A percentile compares a stretch with the other conserved stretches of the same genome.
Evolutionary conservation across 2,113 vertebrate species (phyloP).

Genomic region (Seriola rivoliana): DNA sequence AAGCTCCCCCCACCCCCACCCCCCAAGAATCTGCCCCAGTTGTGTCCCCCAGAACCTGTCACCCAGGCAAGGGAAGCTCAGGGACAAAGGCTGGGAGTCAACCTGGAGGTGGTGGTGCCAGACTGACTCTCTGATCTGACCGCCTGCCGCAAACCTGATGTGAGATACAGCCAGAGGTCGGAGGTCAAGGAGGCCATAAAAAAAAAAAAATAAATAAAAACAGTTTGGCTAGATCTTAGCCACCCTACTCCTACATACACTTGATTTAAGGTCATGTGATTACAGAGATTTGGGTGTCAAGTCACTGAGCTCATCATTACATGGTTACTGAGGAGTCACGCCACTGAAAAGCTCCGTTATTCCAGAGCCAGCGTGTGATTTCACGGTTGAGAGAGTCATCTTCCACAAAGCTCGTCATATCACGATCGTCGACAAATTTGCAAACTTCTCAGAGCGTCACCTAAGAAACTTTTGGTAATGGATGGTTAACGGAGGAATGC

Average conservation of each 20-base stretch:
- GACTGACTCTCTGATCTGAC: constrained; percentile 75
- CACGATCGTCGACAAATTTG: not conserved
- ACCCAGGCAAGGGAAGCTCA: constrained; percentile 45
- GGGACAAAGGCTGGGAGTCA: constrained; percentile 66
- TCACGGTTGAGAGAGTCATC: not conserved
- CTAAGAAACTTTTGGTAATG: constrained; percentile 1
- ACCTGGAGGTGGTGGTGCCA: constrained; percentile 78
- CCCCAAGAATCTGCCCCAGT: constrained; percentile 17
- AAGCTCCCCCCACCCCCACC: constrained; percentile 11
- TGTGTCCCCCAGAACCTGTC: constrained; percentile 64
- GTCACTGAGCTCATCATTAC: not conserved
- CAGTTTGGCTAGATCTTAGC: constrained; percentile 43
- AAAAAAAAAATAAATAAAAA: constrained; percentile 13
- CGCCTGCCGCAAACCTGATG: constrained; percentile 62
- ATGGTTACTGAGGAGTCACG: not conserved
- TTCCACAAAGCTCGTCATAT: not conserved
- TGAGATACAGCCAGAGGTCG: constrained; percentile 64
- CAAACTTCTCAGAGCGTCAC: not conserved
- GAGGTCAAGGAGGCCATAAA: constrained; percentile 65
- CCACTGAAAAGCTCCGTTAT: not conserved
- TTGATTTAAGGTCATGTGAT: constrained; percentile 53
- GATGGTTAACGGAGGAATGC: not conserved
- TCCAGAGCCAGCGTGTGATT: not conserved
- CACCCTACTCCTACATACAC: not conserved
- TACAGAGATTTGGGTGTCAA: not conserved